These are phyloP conservation scores for Drosophila arizonae DNA, from an alignment of 1,140 invertebrate genomes.

Conservation along the genomic window DNA sequence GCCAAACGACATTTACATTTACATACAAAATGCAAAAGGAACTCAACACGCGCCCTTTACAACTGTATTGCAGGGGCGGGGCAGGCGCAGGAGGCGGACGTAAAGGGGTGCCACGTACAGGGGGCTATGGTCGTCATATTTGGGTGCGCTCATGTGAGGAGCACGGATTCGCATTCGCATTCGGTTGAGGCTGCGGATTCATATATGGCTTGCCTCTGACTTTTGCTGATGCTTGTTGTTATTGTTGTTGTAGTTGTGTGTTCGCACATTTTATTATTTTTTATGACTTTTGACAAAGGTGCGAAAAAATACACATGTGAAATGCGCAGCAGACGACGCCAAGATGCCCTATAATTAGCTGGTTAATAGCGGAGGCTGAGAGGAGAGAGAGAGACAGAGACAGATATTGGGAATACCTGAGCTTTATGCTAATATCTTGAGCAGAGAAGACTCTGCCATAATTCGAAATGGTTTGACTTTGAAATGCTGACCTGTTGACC, in stretches of 20 bases:
- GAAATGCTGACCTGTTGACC: neutral
- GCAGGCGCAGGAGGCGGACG: neutral
- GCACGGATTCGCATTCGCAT: conserved; percentile 30
- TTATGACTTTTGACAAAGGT: conserved; percentile 67
- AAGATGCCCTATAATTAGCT: conserved; percentile 18
- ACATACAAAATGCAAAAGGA: conserved; percentile 53
- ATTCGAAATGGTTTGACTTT: too few species aligned
- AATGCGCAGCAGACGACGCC: conserved; percentile 22
- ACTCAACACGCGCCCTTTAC: conserved; percentile 39
- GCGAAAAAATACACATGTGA: conserved; percentile 56
- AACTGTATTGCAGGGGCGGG: conserved; percentile 5
- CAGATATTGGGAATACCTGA: too few species aligned
- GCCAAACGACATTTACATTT: conserved; percentile 67
- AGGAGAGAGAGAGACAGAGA: neutral
- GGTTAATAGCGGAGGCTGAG: neutral
- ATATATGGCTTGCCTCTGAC: conserved; percentile 28
- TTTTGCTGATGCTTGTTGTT: conserved; percentile 11
- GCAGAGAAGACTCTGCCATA: too few species aligned
- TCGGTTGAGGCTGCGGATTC: conserved; percentile 9
- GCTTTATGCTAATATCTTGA: too few species aligned
- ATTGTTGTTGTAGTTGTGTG: conserved; percentile 48
- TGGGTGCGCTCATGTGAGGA: conserved; percentile 75
- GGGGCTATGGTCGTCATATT: conserved; percentile 53
- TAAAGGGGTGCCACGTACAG: neutral
- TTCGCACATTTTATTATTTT: conserved; percentile 80